Evolutionary conservation across 2,113 vertebrate genomes (phyloP), one percentile per base, ranked within the genome.

Genomic region (Oncorhynchus clarkii): DNA sequence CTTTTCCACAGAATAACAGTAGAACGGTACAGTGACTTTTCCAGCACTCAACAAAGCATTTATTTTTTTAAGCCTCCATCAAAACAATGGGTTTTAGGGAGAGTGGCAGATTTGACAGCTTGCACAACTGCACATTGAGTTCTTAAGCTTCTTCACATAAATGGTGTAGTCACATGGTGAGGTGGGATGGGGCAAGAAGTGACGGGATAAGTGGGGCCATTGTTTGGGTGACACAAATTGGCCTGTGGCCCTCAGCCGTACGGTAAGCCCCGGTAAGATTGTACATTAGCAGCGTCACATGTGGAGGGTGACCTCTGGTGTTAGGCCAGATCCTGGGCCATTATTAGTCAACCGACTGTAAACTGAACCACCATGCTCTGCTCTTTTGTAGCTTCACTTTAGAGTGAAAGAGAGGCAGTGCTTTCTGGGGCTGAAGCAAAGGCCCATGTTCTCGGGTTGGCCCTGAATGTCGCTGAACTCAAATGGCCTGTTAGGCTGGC

Each of bases 201-300:
- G 74, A 7, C 27, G 11, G 26, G 77, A 86, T 71, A 88, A 89
- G 71, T 87, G 76, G 80, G 83, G 72, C 87, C 72, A 89, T 91
- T 92, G 91, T 92, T 90, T 85, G 76, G 67, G 83, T 89, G 87
- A 84, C 81, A 86, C 88, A 90, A 91, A 88, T 89, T 84, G 77
- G 84, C 87, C 70, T 87, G 79, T 84, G 80, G 48, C 65, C 79
- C 60, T 65, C 13, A 12, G 49, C 72, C 51, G 76, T 77, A 84
- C 80, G 82, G 82, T 76, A 80, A 90, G 88, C 88, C 51, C 27
- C 13, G 0, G 82, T 84, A 81, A 59, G 60, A 57, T 22, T 39
- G 72, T 29, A 3, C 74, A 81, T 86, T 85, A 89, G 84, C 70
- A 62, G 70, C 8, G 62, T 87, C 86, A 87, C 84, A 68, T 68